Conservation (phyloP, 1,140 invertebrate genomes). For the Drosophila erecta region DNA sequence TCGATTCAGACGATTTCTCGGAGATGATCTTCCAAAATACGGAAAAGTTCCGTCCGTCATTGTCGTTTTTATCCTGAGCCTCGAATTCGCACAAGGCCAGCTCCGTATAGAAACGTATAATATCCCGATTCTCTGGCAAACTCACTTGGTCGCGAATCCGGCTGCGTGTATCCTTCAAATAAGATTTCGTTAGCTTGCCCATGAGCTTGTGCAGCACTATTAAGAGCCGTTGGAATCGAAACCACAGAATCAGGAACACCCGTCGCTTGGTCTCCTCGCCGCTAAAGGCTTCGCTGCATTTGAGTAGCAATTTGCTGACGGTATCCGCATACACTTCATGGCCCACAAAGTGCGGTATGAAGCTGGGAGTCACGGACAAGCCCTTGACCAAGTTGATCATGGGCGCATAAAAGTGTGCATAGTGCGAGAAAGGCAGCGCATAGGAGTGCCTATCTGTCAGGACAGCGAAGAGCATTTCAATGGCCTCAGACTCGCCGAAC, state of each 20-base stretch:
- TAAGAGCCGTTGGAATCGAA: slow-evolving; percentile 87
- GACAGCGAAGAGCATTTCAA: slow-evolving; percentile 80
- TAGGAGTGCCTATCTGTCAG: slow-evolving; percentile 46
- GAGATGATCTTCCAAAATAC: slow-evolving; percentile 85
- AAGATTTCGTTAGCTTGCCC: slow-evolving; percentile 81
- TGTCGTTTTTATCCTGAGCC: slow-evolving; percentile 58
- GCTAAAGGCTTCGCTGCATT: slow-evolving; percentile 78
- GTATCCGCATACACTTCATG: slow-evolving; percentile 87
- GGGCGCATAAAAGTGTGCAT: slow-evolving; percentile 22
- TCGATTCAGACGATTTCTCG: background rate
- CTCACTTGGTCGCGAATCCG: slow-evolving; percentile 87
- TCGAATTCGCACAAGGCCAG: slow-evolving; percentile 88
- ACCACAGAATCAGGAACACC: slow-evolving; percentile 87
- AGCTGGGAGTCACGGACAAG: slow-evolving; percentile 86
- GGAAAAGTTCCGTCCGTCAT: slow-evolving; percentile 58
- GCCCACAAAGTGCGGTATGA: slow-evolving; percentile 86
- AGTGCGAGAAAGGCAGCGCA: background rate
- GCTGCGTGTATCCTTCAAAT: slow-evolving; percentile 85
- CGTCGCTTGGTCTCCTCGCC: slow-evolving; percentile 74
- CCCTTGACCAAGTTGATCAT: slow-evolving; percentile 56
- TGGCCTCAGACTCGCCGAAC: slow-evolving; percentile 84
- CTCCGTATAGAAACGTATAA: slow-evolving; percentile 86
- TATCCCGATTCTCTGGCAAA: slow-evolving; percentile 83
- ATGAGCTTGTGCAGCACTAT: slow-evolving; percentile 85
- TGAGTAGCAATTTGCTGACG: slow-evolving; percentile 83